phyloP scores from a whole-genome alignment of 2,888 invertebrate species.

The Myathropa florea region DNA sequence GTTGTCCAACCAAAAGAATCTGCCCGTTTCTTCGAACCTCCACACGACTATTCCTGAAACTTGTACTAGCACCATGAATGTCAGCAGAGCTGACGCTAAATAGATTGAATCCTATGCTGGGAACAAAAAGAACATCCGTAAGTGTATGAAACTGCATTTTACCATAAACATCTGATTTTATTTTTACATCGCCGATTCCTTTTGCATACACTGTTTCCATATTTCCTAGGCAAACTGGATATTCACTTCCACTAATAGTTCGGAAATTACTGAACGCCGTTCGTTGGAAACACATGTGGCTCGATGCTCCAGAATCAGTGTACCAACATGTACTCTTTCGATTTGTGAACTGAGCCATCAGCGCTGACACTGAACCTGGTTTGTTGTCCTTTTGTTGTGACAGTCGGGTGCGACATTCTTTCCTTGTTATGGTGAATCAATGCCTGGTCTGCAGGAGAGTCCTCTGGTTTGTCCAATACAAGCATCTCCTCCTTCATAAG shows the following conservation, averaged over 20 bases:
- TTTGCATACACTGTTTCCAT: too few species aligned
- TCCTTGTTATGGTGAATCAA: constrained; percentile 5
- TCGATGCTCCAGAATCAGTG: background rate
- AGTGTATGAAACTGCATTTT: constrained; percentile 3
- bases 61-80: constrained; percentile 24
- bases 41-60: constrained; percentile 20
- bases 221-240: too few species aligned
- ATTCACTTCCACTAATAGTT: background rate
- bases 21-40: constrained; percentile 26
- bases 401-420: too few species aligned
- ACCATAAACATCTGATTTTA: background rate
- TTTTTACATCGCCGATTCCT: too few species aligned
- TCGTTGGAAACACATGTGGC: background rate
- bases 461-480: background rate
- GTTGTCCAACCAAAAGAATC: constrained; percentile 12
- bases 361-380: too few species aligned
- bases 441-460: constrained; percentile 1
- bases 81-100: constrained; percentile 13
- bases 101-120: background rate
- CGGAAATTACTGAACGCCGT: background rate
- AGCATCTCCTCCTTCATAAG: constrained; percentile 14
- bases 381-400: too few species aligned
- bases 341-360: too few species aligned
- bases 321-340: too few species aligned
- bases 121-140: constrained; percentile 6